These are phyloP conservation scores for Eilema depressum DNA, from an alignment of 2,888 invertebrate species.

Conservation along the genomic window DNA sequence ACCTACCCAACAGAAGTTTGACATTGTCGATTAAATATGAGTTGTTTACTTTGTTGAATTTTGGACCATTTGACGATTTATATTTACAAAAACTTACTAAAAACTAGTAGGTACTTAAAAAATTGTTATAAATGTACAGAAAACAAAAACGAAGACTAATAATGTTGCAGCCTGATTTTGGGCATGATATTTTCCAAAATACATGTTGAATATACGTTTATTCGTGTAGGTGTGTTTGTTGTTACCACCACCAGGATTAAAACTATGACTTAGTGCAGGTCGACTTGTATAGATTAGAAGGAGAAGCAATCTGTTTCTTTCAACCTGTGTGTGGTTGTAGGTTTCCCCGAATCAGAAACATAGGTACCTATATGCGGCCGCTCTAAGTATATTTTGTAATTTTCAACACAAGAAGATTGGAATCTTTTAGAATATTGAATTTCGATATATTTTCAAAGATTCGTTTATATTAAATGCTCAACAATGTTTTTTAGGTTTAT, in stretches of 20 bases:
- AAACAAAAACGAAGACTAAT: too few relatives aligned
- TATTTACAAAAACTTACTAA: background rate
- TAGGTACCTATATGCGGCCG: background rate
- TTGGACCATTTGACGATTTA: background rate
- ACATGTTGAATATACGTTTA: too few relatives aligned
- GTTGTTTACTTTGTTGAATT: background rate
- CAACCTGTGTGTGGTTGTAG: background rate
- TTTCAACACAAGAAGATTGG: background rate
- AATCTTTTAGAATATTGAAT: background rate
- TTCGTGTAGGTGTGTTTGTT: background rate
- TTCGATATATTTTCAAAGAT: background rate
- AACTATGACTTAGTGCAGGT: background rate
- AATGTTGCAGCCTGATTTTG: too few relatives aligned
- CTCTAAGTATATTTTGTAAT: background rate
- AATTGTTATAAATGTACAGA: too few relatives aligned
- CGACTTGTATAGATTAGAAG: background rate
- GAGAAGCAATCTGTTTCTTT: background rate
- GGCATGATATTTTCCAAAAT: too few relatives aligned
- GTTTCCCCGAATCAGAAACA: background rate
- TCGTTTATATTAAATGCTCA: background rate
- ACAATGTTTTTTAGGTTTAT: background rate
- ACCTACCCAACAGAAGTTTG: constrained; percentile 4
- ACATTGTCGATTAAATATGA: constrained; percentile 10
- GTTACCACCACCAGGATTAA: background rate
- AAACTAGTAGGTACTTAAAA: too few relatives aligned